phyloP scores from a whole-genome alignment of 2,888 invertebrate genomes.

The Spilarctia lutea region DNA sequence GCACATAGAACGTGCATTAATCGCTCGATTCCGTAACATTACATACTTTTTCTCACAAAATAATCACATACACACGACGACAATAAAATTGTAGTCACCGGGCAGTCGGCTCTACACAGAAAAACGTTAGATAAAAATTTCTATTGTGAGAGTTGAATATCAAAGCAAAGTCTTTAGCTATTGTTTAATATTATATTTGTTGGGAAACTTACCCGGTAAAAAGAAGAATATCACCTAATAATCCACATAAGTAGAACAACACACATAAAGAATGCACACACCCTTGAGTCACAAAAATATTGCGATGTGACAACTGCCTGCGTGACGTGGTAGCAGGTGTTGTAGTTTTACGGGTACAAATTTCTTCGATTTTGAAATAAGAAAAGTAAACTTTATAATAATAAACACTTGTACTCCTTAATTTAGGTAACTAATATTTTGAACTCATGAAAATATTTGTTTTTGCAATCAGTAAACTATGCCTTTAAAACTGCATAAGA shows the following conservation, averaged over 20 bases:
- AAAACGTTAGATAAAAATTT: conserved; percentile 59
- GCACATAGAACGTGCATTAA: conserved; percentile 41
- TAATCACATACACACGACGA: conserved; percentile 59
- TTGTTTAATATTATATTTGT: conserved; percentile 26
- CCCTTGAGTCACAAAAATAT: conserved; percentile 86
- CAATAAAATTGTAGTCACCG: conserved; percentile 76
- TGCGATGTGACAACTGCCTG: conserved; percentile 85
- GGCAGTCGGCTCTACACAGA: conserved; percentile 64
- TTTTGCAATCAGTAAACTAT: not conserved
- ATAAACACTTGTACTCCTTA: not conserved
- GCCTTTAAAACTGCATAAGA: not conserved
- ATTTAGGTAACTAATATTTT: not conserved
- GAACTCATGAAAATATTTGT: not conserved
- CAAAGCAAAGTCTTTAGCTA: conserved; percentile 29
- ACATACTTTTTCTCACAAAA: conserved; percentile 64
- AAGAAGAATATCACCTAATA: conserved; percentile 85
- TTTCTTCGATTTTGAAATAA: conserved; percentile 14
- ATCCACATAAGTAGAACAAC: conserved; percentile 87
- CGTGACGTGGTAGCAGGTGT: conserved; percentile 84
- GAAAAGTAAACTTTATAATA: not conserved
- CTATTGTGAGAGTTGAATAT: conserved; percentile 30
- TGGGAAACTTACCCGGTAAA: conserved; percentile 76
- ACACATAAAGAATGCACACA: conserved; percentile 86
- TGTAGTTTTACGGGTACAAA: conserved; percentile 53
- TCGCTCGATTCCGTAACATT: conserved; percentile 43